These are phyloP conservation scores for Drosophila carrolli DNA, from an alignment of 1,140 invertebrate species.

Conservation along the genomic window DNA sequence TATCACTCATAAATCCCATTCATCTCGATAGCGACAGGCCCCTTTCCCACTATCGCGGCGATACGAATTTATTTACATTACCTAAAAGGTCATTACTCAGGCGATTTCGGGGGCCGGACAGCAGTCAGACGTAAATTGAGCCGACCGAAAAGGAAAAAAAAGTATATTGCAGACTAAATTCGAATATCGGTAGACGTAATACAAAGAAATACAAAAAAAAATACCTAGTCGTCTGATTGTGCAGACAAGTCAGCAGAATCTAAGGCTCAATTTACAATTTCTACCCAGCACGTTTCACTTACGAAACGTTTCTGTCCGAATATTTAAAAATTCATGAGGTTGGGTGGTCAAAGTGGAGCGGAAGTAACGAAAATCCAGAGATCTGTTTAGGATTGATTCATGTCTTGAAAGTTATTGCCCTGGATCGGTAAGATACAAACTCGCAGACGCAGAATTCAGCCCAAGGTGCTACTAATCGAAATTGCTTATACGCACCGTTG, in stretches of 20 bases:
- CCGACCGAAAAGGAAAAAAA: constrained; percentile 8
- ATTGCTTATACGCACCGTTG: constrained; percentile 73
- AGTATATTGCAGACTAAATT: constrained; percentile 10
- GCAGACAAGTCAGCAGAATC: constrained; percentile 21
- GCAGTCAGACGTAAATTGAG: constrained; percentile 40
- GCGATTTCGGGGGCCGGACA: constrained; percentile 55
- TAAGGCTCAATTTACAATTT: constrained; percentile 29
- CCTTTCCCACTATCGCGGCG: constrained; percentile 9
- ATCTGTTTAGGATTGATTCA: constrained; percentile 34
- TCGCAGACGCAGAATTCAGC: constrained; percentile 2
- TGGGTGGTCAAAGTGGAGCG: constrained; percentile 18
- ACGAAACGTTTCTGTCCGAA: constrained; percentile 14
- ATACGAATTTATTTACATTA: constrained; percentile 46
- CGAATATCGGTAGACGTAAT: constrained; percentile 36
- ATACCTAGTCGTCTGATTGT: constrained; percentile 30
- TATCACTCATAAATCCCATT: constrained; percentile 2
- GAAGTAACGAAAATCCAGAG: constrained; percentile 39
- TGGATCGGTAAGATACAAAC: constrained; percentile 56
- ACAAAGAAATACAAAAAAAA: background rate
- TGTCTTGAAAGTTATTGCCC: constrained; percentile 19
- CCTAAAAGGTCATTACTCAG: constrained; percentile 60
- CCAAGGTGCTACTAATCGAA: constrained; percentile 55
- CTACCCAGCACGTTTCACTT: constrained; percentile 26
- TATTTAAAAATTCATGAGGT: constrained; percentile 42
- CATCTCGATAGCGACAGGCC: constrained; percentile 29